Conservation (phyloP, 2,797 vertebrate species). For the Halcyon badia region DNA sequence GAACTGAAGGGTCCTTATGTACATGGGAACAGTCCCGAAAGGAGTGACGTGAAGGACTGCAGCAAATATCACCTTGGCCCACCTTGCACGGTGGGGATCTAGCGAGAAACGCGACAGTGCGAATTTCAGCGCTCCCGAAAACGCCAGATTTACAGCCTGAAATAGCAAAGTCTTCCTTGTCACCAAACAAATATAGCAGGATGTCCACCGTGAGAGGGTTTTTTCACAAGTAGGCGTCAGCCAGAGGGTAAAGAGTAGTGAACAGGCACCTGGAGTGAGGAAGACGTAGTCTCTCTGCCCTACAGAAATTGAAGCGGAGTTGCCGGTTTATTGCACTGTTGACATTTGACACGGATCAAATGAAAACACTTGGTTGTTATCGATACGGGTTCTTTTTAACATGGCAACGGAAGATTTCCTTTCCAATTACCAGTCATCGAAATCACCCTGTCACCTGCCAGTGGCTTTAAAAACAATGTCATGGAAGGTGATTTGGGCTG, state of each 20-base stretch:
- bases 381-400: not conserved
- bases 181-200: slow-evolving; percentile 1
- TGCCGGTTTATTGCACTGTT: not conserved
- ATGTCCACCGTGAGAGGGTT: not conserved
- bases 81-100: slow-evolving; percentile 6
- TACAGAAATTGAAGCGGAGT: not conserved
- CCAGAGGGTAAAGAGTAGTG: not conserved
- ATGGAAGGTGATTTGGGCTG: slow-evolving; percentile 55
- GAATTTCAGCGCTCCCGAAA: slow-evolving; percentile 52
- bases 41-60: slow-evolving; percentile 30
- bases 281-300: not conserved
- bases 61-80: slow-evolving; percentile 52
- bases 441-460: slow-evolving; percentile 19
- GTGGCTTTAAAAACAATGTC: slow-evolving; percentile 60
- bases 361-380: not conserved
- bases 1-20: slow-evolving; percentile 10
- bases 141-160: slow-evolving; percentile 37
- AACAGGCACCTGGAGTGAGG: not conserved
- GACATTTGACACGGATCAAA: not conserved
- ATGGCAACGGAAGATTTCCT: not conserved
- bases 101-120: slow-evolving; percentile 1
- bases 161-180: slow-evolving; percentile 20
- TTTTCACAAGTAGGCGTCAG: not conserved
- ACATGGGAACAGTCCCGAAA: not conserved
- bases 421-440: not conserved